Percentiles rank a stretch among this genome's conserved stretches.
These are phyloP conservation scores for Romanomermis culicivorax DNA, from an alignment of 2,888 invertebrate species.

Conservation along the genomic window DNA sequence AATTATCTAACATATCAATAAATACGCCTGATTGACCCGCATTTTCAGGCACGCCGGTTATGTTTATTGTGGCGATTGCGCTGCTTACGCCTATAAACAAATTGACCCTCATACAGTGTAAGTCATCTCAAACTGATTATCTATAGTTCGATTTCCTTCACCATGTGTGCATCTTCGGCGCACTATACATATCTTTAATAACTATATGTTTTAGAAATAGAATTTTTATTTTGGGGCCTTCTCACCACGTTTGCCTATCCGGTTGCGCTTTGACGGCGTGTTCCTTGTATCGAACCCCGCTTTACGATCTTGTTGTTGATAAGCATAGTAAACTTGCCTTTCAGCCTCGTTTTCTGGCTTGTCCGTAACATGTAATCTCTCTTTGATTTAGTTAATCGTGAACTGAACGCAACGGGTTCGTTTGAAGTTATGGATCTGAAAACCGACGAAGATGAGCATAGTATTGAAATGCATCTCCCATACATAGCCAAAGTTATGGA, in stretches of 20 bases:
- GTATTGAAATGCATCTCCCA: constrained; percentile 97
- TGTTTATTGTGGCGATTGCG: constrained; percentile 86
- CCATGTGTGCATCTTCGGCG: no score
- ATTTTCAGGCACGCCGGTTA: constrained; percentile 81
- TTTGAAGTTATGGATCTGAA: constrained; percentile 80
- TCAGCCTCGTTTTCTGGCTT: no score
- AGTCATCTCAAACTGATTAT: constrained; percentile 17
- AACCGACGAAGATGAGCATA: constrained; percentile 93
- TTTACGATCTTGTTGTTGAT: no score
- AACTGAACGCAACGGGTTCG: constrained; percentile 60
- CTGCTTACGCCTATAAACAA: constrained; percentile 86
- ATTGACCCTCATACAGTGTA: constrained; percentile 46
- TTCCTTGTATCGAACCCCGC: constrained; percentile 74
- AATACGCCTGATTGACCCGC: no score
- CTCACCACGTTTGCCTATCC: constrained; percentile 74
- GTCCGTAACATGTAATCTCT: no score
- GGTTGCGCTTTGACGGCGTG: constrained; percentile 82
- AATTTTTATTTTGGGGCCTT: constrained; percentile 82
- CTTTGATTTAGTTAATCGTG: constrained; percentile 34
- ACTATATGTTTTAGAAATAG: constrained; percentile 31
- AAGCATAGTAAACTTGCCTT: no score
- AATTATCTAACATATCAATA: no score
- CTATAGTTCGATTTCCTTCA: no score
- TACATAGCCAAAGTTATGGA: constrained; percentile 98
- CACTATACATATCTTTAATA: no score